Evolutionary conservation across 2,113 vertebrate genomes (phyloP), one percentile per base, ranked within the genome.

Genomic region (Catharus bicknelli): DNA sequence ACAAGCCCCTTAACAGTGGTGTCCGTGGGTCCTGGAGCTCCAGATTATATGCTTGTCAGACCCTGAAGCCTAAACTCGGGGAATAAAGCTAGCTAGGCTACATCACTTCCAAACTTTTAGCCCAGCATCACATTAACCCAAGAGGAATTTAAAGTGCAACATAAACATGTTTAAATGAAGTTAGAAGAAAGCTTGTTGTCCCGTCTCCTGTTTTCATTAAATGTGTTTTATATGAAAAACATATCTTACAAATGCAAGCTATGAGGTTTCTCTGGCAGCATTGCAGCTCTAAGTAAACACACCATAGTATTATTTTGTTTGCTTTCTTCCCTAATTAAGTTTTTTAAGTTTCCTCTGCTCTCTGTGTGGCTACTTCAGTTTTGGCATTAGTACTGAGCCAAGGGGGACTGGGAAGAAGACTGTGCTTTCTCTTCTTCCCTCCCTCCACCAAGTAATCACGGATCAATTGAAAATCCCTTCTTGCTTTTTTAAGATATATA

Each of bases 301-400:
- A 88, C 94, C 90, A 85, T 96, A 96, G 90, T 97, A 96, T 97
- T 97, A 97, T 98, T 98, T 97, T 97, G 95, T 97, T 98, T 97
- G 96, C 94, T 97, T 98, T 97, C 94, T 95, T 77, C 93, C 94
- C 93, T 97, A 97, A 97, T 97, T 97, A 98, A 95, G 89, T 96
- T 97, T 97, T 97, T 90, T 55, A 97, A 96, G 96, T 97, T 98
- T 98, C 97, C 97, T 97, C 94, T 95, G 86, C 95, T 94, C 96
- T 96, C 97, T 97, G 97, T 97, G 97, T 97, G 97, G 97, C 96
- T 97, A 96, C 97, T 97, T 89, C 95, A 97, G 94, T 96, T 95
- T 93, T 97, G 97, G 97, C 97, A 97, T 90, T 78, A 34, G 86
- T 63, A 91, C 88, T 94, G 92, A 85, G 95, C 93, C 84, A 63